A percentile compares a stretch with the other conserved stretches of the same genome.
Conservation (phyloP, 2,797 vertebrate species). For the Philypnodon macrostomus region DNA sequence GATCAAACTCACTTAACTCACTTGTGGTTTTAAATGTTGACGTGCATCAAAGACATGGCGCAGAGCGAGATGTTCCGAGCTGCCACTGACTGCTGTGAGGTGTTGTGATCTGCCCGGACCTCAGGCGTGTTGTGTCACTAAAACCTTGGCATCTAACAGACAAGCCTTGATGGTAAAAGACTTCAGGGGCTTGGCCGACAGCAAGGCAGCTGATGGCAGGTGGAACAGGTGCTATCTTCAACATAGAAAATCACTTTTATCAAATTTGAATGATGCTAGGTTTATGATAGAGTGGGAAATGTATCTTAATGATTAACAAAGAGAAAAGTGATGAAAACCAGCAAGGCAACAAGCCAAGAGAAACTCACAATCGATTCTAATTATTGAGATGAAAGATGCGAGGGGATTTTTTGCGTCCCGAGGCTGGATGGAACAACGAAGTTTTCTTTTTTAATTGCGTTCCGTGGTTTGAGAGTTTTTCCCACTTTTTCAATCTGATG, state of each 20-base stretch:
- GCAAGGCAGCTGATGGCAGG: slow-evolving; percentile 68
- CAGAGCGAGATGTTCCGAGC: slow-evolving; percentile 42
- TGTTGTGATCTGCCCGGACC: slow-evolving; percentile 53
- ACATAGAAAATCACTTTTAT: slow-evolving; percentile 37
- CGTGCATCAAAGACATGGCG: slow-evolving; percentile 34
- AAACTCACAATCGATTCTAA: slow-evolving; percentile 53
- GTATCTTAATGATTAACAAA: slow-evolving; percentile 55
- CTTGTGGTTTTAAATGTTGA: slow-evolving; percentile 36
- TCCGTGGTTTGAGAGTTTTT: slow-evolving; percentile 15
- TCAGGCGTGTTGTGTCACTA: slow-evolving; percentile 61
- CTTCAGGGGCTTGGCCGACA: slow-evolving; percentile 37
- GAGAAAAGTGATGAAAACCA: slow-evolving; percentile 44
- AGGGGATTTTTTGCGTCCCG: slow-evolving; percentile 45
- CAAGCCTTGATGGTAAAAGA: slow-evolving; percentile 52
- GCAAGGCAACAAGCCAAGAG: slow-evolving; percentile 43
- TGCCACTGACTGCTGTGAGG: slow-evolving; percentile 30
- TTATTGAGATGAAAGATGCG: slow-evolving; percentile 63
- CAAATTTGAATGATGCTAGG: slow-evolving; percentile 49
- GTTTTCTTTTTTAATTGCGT: slow-evolving; percentile 25
- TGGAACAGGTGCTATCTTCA: slow-evolving; percentile 63
- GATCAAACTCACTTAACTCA: slow-evolving; percentile 27
- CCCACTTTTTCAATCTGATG: slow-evolving; percentile 8
- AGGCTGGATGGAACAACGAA: slow-evolving; percentile 11
- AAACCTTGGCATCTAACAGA: slow-evolving; percentile 49
- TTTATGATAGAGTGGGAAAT: slow-evolving; percentile 52